phyloP scores from a whole-genome alignment of 2,797 vertebrate genomes.

The Coracias cyanogaster region DNA sequence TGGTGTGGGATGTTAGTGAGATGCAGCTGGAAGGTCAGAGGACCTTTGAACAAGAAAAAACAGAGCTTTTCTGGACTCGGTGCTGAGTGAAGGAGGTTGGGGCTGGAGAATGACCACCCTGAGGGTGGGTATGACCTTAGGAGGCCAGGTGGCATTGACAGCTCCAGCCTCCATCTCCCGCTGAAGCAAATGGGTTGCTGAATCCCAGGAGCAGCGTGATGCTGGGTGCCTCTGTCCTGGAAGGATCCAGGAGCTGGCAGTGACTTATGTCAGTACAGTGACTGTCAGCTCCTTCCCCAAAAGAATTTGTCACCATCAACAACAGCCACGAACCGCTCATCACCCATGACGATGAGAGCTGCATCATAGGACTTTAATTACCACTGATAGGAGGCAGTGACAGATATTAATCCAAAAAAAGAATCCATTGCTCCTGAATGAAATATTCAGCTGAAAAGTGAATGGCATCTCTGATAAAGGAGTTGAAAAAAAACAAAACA shows the following conservation, averaged over 20 bases:
- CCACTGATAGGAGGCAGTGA: conserved; percentile 20
- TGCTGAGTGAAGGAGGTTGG: neutral
- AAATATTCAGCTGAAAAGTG: neutral
- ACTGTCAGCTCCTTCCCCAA: neutral
- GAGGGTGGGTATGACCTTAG: neutral
- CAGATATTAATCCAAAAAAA: conserved; percentile 27
- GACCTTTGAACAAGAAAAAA: neutral
- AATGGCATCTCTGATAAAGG: conserved; percentile 13
- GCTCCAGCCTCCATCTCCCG: neutral
- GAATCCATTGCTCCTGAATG: neutral
- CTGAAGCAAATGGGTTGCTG: rapidly evolving
- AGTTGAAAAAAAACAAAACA: neutral
- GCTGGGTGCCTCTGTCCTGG: neutral
- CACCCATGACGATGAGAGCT: neutral
- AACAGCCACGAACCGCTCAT: neutral
- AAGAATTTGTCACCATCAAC: neutral
- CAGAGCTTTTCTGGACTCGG: neutral
- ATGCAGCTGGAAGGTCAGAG: neutral
- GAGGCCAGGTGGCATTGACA: neutral
- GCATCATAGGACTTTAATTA: conserved; percentile 16
- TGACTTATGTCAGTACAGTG: neutral
- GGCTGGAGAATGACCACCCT: rapidly evolving
- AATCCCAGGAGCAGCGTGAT: rapidly evolving
- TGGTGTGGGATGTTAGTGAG: rapidly evolving
- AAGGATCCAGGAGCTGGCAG: neutral